A percentile compares a stretch with the other conserved stretches of the same genome.
Conservation (phyloP, 2,797 vertebrate species). For the Sebastes umbrosus region DNA sequence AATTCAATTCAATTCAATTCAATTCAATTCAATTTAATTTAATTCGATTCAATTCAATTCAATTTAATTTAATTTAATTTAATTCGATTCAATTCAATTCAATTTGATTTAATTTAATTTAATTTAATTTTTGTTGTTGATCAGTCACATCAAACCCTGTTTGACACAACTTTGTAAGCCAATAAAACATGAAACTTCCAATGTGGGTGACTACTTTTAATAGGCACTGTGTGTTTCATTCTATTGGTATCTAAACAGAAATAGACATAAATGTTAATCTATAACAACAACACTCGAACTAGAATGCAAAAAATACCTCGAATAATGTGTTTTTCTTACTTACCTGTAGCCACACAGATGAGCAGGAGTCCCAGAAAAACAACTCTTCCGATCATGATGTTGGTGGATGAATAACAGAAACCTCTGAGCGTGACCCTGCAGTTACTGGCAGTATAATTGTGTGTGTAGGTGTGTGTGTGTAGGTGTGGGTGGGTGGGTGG, state of each 20-base stretch:
- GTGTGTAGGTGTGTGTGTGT: neutral
- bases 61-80: accelerated
- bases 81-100: accelerated
- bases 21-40: accelerated
- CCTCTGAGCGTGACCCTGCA: neutral
- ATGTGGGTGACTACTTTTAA: neutral
- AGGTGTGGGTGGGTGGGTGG: slow-evolving; percentile 12
- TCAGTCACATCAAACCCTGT: neutral
- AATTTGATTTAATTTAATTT: accelerated
- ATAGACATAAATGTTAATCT: neutral
- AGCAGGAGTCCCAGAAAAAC: slow-evolving; percentile 72
- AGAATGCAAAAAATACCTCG: neutral
- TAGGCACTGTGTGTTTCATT: neutral
- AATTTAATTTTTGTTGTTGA: neutral
- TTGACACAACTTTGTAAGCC: neutral
- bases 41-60: accelerated
- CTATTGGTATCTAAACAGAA: neutral
- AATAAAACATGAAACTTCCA: neutral
- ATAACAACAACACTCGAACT: neutral
- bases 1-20: accelerated
- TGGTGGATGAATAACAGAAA: slow-evolving; percentile 46
- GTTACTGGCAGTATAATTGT: slow-evolving; percentile 5
- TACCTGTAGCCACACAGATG: slow-evolving; percentile 70
- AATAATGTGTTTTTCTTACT: neutral
- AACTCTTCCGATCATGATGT: slow-evolving; percentile 61